Evolutionary conservation across 2,888 invertebrate species (phyloP), one percentile per base, ranked within the genome.

Genomic region (Cosmopolites sordidus): DNA sequence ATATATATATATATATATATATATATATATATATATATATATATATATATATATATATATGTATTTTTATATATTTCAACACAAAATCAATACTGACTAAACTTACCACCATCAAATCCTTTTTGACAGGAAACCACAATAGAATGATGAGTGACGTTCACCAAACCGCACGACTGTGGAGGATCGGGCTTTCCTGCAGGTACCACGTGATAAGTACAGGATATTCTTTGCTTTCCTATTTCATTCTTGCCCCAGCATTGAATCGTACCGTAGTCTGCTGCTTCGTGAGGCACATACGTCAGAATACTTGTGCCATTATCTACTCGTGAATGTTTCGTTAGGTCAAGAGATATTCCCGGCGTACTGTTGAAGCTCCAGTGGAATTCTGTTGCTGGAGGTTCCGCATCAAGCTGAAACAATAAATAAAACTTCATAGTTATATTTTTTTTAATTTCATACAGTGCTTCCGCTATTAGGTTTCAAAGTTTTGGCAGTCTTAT

Each of bases 191-290:
- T 68, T 18, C 73, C 74, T 2, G 88, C 88, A 8, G 88, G 87
- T 43, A 87, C 79, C 49, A 89, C 83, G 66, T 86, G 86, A 69
- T 83, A 89, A 37, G 86, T 78, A 66, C 89, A 89, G 0, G 89
- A 87, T 52, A 81, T 78, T 39, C 78, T 75, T 71, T 89, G 89
- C 3, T 79, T 72, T 1, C 89, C 88, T 17, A 87, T 82, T 6
- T 80, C 78, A 71, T 89, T 89, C 41, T 78, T 77, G 0, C 84
- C 89, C 71, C 86, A 82, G 64, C 89, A 89, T 56, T 87, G 65
- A n/a, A 89, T 77, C 67, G 87, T 87, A 15, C 89, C 89, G 69
- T 89, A 89, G 72, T 89, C 80, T 1, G 81, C 78, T 27, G 81
- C 79, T 1, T 78, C 77, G 56, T 79, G 79, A 47, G 82, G 80